Evolutionary conservation across 2,888 invertebrate species (phyloP).

Genomic region (Mimachlamys varia): DNA sequence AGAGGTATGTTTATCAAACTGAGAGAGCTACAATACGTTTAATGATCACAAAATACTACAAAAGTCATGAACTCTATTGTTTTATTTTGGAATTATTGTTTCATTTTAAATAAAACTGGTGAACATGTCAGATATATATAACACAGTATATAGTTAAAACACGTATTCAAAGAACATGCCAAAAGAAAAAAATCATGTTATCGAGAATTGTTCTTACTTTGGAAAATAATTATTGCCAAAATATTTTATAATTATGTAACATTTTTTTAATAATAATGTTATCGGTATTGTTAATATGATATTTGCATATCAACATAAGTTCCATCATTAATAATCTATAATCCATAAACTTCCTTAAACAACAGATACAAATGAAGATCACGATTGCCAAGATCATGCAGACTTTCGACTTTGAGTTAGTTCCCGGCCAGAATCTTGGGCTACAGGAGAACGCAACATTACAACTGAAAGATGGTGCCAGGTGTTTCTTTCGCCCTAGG

Average conservation of each 20-base stretch:
- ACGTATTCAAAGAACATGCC: no score
- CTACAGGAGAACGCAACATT: background rate
- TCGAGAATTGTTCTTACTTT: no score
- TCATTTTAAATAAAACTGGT: no score
- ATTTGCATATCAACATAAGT: background rate
- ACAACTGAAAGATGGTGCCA: background rate
- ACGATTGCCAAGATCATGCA: slow-evolving; percentile 8
- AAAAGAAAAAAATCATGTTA: no score
- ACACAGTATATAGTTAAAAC: no score
- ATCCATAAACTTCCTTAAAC: background rate
- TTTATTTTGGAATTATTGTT: background rate
- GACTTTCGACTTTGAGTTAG: background rate
- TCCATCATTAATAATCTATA: no score
- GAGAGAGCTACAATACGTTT: background rate
- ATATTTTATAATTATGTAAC: no score
- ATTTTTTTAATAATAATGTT: no score
- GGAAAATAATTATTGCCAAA: no score
- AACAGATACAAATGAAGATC: background rate
- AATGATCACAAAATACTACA: background rate
- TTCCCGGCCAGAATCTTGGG: background rate
- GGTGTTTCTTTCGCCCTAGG: background rate
- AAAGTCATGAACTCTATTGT: background rate
- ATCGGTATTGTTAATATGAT: background rate
- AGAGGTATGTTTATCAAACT: background rate
- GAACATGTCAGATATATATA: no score